These are phyloP conservation scores for Lacerta agilis DNA, from an alignment of 2,797 vertebrate genomes.

Conservation along the genomic window DNA sequence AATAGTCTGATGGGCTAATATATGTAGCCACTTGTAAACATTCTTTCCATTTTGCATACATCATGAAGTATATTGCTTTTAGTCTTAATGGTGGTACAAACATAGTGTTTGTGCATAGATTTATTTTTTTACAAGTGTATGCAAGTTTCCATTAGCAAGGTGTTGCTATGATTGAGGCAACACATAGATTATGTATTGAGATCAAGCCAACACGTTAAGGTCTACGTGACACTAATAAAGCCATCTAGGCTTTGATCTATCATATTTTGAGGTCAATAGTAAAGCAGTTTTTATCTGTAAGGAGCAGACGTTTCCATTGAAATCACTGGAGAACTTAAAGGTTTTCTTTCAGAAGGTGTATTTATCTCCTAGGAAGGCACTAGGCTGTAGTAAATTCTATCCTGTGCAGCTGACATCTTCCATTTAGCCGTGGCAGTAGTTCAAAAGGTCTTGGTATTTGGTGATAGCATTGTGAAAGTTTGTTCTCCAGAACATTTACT, in stretches of 20 bases:
- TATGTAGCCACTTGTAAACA: neutral
- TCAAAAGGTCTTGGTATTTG: neutral
- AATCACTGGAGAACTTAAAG: too few relatives aligned
- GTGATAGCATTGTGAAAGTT: neutral
- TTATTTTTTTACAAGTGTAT: constrained; percentile 16
- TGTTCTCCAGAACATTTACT: neutral
- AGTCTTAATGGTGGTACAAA: neutral
- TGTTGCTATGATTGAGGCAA: neutral
- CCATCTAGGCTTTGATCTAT: neutral
- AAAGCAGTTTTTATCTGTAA: neutral
- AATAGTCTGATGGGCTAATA: neutral
- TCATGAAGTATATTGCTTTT: neutral
- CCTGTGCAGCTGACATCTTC: neutral
- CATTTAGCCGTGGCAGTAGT: neutral
- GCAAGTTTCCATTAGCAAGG: neutral
- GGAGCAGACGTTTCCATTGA: neutral
- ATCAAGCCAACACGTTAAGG: neutral
- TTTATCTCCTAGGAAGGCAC: neutral
- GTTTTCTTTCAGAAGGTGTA: neutral
- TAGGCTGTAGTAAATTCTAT: neutral
- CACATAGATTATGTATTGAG: neutral
- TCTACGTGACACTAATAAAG: neutral
- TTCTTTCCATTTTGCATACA: neutral
- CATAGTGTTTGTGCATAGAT: neutral
- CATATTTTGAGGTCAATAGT: neutral